Evolutionary conservation across 2,888 invertebrate species (phyloP).

Genomic region (Drosophila anomalipes): DNA sequence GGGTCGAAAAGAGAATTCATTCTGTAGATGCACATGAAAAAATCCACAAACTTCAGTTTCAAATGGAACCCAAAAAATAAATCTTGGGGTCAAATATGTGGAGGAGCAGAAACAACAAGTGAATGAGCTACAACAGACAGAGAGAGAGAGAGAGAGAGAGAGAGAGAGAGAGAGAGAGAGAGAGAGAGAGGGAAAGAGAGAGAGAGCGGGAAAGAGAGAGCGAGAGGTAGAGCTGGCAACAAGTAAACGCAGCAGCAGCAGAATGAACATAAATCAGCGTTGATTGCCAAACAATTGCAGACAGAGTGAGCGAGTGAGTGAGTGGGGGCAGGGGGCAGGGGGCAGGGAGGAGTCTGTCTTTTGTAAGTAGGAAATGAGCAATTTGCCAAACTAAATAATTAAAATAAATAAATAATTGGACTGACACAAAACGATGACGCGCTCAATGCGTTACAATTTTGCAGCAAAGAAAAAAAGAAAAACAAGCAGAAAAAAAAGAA

Average conservation of each 20-base stretch:
- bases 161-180: not conserved
- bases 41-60: conserved; percentile 33
- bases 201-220: conserved; percentile 3
- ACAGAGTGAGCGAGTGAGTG: not conserved
- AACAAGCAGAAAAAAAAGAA: conserved; percentile 6
- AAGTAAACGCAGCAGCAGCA: conserved; percentile 35
- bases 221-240: conserved; percentile 4
- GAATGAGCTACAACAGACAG: conserved; percentile 12
- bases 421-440: conserved; percentile 49
- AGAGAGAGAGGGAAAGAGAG: not conserved
- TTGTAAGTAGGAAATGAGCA: conserved; percentile 76
- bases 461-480: conserved; percentile 14
- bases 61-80: conserved; percentile 21
- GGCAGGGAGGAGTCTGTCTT: not conserved
- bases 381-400: conserved; percentile 80
- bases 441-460: conserved; percentile 39
- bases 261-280: conserved; percentile 71
- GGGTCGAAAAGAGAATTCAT: conserved; percentile 40
- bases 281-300: conserved; percentile 78
- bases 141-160: conserved; percentile 12
- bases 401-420: conserved; percentile 60
- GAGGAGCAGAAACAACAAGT: conserved; percentile 17
- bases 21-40: conserved; percentile 15
- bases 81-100: conserved; percentile 26
- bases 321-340: not conserved